Evolutionary conservation across 2,797 vertebrate genomes (phyloP), one percentile per base, ranked within the genome.

Genomic region (Aplochiton taeniatus): DNA sequence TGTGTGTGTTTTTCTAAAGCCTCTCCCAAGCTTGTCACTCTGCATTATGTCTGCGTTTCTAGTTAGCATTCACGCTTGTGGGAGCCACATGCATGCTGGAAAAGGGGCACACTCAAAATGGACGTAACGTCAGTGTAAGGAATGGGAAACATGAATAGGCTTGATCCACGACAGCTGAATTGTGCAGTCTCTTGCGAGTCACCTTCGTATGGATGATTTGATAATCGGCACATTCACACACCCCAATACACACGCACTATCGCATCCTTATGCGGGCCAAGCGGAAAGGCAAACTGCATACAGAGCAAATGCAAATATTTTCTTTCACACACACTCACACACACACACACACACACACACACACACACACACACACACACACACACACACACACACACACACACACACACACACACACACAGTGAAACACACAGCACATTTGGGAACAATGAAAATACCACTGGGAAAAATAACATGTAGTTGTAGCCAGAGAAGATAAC

Each of bases 161-260:
- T 75, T 55, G 7, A 13, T 55, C 50, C 17, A 41, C 62, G 53
- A 72, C 75, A 77, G 76, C 74, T 79, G 69, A 83, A 66, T 75
- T 42, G 19, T 41, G 58, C 73, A 63, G 48, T 59, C 76, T 83
- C 76, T 77, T n/a, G 59, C 82, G 83, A 86, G 72, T 82, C 82
- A 82, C 79, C 74, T 80, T 83, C 73, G 81, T 82, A 81, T 76
- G 82, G 84, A 83, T 78, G 82, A 73, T 82, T 87, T 85, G 76
- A 84, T 87, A 83, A 86, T 86, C 63, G 51, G 65, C 79, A 73
- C 68, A 83, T 80, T 86, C 74, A 81, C 78, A 80, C 76, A 66
- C 79, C 78, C 11, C 16, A 10, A 48, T 4, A 47, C 60, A 46
- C 44, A 55, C 49, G 62, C 14, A 42, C 31, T 53, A 51, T 46